Percentiles rank a stretch among this genome's conserved stretches.
These are phyloP conservation scores for Xestia rhomboidea DNA, from an alignment of 2,888 invertebrate species.

Conservation along the genomic window DNA sequence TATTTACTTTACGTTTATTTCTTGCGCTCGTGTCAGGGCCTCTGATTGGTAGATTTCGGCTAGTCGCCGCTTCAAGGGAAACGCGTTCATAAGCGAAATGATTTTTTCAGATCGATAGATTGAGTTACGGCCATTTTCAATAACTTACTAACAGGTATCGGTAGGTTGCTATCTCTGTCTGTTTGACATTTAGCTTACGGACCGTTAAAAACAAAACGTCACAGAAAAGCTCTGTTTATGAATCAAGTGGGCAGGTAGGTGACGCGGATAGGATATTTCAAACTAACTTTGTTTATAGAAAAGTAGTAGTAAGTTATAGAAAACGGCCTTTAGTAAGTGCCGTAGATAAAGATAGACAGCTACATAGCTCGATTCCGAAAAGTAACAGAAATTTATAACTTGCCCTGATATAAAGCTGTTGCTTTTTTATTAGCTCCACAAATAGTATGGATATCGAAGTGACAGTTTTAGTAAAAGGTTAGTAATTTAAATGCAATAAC, in stretches of 20 bases:
- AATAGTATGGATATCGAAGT: background rate
- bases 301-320: no score
- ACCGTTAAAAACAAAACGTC: no score
- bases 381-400: constrained; percentile 26
- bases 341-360: constrained; percentile 22
- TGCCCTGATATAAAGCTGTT: constrained; percentile 13
- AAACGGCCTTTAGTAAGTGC: background rate
- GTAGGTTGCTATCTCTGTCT: no score
- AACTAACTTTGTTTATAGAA: no score
- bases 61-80: background rate
- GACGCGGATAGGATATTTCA: no score
- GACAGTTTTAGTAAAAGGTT: background rate
- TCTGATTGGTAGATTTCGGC: background rate
- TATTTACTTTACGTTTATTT: background rate
- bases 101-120: constrained; percentile 9
- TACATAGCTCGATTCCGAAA: constrained; percentile 20
- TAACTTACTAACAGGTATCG: no score
- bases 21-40: background rate
- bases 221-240: no score
- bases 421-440: background rate
- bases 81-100: background rate
- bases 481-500: constrained; percentile 6
- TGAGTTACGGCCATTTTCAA: background rate
- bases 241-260: no score
- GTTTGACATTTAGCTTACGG: no score